phyloP scores from a whole-genome alignment of 2,888 invertebrate species.

The Halictus ligatus region DNA sequence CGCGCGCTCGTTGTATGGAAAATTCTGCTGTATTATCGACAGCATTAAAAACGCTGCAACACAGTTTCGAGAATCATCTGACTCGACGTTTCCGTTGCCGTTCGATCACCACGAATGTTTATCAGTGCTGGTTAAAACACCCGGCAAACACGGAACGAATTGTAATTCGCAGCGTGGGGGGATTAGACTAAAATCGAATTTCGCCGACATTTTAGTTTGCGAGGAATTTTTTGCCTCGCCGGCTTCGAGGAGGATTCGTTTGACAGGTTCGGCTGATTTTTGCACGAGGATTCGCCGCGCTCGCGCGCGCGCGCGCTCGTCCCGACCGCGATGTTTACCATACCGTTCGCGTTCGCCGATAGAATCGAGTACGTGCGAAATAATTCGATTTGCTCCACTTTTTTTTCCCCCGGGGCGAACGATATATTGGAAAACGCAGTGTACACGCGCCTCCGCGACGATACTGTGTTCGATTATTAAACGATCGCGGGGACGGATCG shows the following conservation, averaged over 20 bases:
- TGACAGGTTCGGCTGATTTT: background rate
- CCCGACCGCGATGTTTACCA: background rate
- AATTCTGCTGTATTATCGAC: background rate
- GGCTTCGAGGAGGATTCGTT: constrained; percentile 7
- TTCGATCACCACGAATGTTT: background rate
- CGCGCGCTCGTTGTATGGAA: background rate
- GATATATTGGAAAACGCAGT: constrained; percentile 12
- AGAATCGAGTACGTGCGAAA: constrained; percentile 9
- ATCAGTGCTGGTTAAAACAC: background rate
- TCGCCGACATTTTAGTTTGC: background rate
- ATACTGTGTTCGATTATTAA: constrained; percentile 15
- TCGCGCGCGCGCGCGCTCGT: background rate
- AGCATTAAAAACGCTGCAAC: background rate
- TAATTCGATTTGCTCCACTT: constrained; percentile 17
- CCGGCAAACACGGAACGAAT: background rate
- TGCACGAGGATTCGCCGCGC: background rate
- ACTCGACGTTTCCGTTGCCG: background rate
- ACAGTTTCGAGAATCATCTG: background rate
- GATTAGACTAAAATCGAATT: background rate
- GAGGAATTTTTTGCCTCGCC: background rate
- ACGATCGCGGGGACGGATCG: constrained; percentile 8
- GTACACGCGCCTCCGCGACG: background rate
- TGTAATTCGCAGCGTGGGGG: background rate
- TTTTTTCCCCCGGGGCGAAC: background rate
- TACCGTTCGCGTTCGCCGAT: background rate